phyloP scores from a whole-genome alignment of 2,797 vertebrate genomes.

The Betta splendens region DNA sequence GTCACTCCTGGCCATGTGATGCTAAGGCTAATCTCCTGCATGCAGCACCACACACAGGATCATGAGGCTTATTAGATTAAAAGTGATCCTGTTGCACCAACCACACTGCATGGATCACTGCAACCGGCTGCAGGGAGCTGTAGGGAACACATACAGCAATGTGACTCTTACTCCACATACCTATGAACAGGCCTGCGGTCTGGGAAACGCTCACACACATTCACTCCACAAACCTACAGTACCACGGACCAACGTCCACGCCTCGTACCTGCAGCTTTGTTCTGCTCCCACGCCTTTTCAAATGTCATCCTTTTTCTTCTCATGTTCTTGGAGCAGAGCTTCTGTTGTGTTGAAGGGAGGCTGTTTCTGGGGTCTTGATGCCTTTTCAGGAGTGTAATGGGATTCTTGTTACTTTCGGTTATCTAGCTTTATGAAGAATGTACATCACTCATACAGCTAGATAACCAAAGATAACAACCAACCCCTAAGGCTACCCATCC shows the following conservation, averaged over 20 bases:
- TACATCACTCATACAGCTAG: slow-evolving; percentile 97
- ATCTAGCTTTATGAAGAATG: slow-evolving; percentile 94
- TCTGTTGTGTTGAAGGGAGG: slow-evolving; percentile 18
- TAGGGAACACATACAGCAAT: slow-evolving; percentile 2
- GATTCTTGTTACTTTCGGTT: slow-evolving; percentile 92
- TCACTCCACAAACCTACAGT: background rate
- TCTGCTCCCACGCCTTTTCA: slow-evolving; percentile 21
- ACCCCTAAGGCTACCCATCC: slow-evolving; percentile 84
- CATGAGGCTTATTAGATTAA: slow-evolving; percentile 81
- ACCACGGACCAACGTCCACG: slow-evolving; percentile 3
- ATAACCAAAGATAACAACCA: slow-evolving; percentile 97
- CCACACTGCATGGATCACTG: slow-evolving; percentile 50
- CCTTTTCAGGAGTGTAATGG: slow-evolving; percentile 84
- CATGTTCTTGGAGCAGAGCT: slow-evolving; percentile 19
- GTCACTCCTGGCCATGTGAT: slow-evolving; percentile 74
- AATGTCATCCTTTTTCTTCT: slow-evolving; percentile 34
- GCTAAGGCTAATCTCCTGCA: slow-evolving; percentile 71
- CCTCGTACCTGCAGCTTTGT: slow-evolving; percentile 53
- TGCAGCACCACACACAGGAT: slow-evolving; percentile 72
- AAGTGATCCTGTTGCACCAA: slow-evolving; percentile 77
- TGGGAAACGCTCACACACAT: slow-evolving; percentile 1
- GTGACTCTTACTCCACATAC: slow-evolving; percentile 18
- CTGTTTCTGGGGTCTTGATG: slow-evolving; percentile 68
- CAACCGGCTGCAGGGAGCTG: slow-evolving; percentile 40
- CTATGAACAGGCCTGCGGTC: background rate